Evolutionary conservation across 2,113 vertebrate species (phyloP), one percentile per base, ranked within the genome.

Genomic region (Cathartes aura): DNA sequence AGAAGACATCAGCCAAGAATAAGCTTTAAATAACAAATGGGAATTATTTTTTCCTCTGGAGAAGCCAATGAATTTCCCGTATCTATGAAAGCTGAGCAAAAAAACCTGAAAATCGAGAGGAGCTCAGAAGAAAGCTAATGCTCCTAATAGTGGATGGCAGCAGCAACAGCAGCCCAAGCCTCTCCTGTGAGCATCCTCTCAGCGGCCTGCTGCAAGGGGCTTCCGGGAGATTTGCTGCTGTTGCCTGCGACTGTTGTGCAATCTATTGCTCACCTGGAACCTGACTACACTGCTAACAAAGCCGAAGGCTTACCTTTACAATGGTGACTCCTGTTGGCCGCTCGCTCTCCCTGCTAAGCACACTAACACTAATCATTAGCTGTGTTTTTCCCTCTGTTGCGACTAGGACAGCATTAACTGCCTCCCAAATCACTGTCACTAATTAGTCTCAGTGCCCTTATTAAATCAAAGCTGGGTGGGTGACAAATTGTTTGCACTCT

Each of bases 321-420:
- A 96, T 45, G 90, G 87, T 95, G 96, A 96, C 94, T 97, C 95
- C 92, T 91, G 83, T 93, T 91, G 96, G 94, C 80, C 64, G 4
- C 72, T 48, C 36, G 32, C 60, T 66, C 59, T 82, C 79, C 50
- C 71, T 92, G 93, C 92, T 66, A 62, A 63, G 55, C 36, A 40
- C 32, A 1, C 34, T 48, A 71, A 78, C 53, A 19, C 34, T 70
- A 32, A 78, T 67, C 36, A 76, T 78, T 55, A 81, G 26, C 7
- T 1, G 29, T 62, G 48, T 6, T 58, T 73, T 47, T 38, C 43
- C 43, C 55, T 59, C 67, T 71, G 52, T 48, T 50, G 48, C n/a
- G 84, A 50, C 7, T 12, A 10, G 36, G 52, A 38, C 66, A 82
- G 70, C 52, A 29, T 59, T 82, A 87, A 88, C 68, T 76, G 59